Percentiles rank a stretch among this genome's conserved stretches.
Evolutionary conservation across 2,113 vertebrate genomes (phyloP).

Genomic region (Oreochromis aureus): DNA sequence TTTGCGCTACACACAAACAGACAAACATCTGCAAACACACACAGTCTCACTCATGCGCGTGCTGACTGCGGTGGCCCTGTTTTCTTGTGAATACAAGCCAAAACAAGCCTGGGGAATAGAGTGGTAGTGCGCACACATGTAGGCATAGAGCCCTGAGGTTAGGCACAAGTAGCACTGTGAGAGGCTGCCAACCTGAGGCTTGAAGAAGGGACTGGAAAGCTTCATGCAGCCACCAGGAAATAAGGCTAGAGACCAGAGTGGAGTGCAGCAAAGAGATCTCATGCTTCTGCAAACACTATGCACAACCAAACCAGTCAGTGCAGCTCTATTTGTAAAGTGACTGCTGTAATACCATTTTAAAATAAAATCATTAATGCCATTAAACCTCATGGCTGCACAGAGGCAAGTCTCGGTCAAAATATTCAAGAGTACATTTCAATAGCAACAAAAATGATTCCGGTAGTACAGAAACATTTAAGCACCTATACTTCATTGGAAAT

Average conservation of each 20-base stretch:
- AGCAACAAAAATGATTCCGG: background rate
- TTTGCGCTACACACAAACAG: background rate
- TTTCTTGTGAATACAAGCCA: slow-evolving; percentile 27
- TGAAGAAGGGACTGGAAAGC: background rate
- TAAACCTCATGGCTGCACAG: background rate
- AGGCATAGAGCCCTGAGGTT: slow-evolving; percentile 22
- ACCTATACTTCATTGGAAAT: background rate
- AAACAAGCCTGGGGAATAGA: slow-evolving; percentile 2
- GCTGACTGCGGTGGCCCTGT: slow-evolving; percentile 1
- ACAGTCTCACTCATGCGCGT: background rate
- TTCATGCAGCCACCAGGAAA: slow-evolving; percentile 24
- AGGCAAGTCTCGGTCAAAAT: background rate
- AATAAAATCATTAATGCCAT: background rate
- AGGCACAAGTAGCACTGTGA: slow-evolving; percentile 21
- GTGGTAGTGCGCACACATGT: slow-evolving; percentile 9
- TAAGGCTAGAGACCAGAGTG: background rate
- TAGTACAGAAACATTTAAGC: background rate
- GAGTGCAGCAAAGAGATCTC: background rate
- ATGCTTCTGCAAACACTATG: background rate
- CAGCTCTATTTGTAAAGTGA: background rate
- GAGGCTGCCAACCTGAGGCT: slow-evolving; percentile 20
- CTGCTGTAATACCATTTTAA: background rate
- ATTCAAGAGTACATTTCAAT: background rate
- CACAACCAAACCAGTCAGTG: background rate
- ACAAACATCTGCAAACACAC: slow-evolving; percentile 7